Percentiles rank a stretch among this genome's conserved stretches.
Conservation (phyloP, 2,797 vertebrate species). For the Eupleurogrammus muticus region DNA sequence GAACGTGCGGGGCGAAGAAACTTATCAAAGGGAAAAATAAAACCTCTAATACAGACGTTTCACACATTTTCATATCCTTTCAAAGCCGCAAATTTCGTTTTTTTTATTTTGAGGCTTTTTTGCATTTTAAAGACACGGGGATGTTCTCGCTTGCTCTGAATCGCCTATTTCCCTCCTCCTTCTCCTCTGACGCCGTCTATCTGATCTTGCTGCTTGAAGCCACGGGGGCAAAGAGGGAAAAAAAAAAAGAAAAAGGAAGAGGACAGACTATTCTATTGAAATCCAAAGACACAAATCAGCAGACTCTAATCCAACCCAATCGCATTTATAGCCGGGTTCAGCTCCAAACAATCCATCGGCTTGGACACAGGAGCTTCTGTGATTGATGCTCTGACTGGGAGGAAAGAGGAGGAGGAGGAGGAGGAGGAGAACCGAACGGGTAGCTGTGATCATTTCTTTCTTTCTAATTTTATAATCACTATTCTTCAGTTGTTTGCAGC, state of each 20-base stretch:
- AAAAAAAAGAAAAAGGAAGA: constrained; percentile 5
- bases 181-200: constrained; percentile 53
- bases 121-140: constrained; percentile 46
- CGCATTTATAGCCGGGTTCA: constrained; percentile 62
- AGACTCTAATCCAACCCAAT: constrained; percentile 68
- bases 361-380: constrained; percentile 22
- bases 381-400: constrained; percentile 52
- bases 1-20: constrained; percentile 57
- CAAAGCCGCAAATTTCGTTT: constrained; percentile 54
- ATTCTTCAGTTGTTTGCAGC: neutral
- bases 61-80: constrained; percentile 41
- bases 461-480: neutral
- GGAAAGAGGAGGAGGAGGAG: constrained; percentile 23
- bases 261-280: constrained; percentile 69
- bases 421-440: constrained; percentile 4
- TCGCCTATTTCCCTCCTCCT: constrained; percentile 42
- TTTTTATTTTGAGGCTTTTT: constrained; percentile 62
- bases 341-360: constrained; percentile 61
- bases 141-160: constrained; percentile 32
- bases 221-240: constrained; percentile 28
- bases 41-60: constrained; percentile 47
- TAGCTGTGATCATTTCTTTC: constrained; percentile 11
- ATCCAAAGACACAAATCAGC: constrained; percentile 63
- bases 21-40: constrained; percentile 41
- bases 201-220: constrained; percentile 70